Conservation (phyloP, 2,888 invertebrate species). For the Andrena marginata region DNA sequence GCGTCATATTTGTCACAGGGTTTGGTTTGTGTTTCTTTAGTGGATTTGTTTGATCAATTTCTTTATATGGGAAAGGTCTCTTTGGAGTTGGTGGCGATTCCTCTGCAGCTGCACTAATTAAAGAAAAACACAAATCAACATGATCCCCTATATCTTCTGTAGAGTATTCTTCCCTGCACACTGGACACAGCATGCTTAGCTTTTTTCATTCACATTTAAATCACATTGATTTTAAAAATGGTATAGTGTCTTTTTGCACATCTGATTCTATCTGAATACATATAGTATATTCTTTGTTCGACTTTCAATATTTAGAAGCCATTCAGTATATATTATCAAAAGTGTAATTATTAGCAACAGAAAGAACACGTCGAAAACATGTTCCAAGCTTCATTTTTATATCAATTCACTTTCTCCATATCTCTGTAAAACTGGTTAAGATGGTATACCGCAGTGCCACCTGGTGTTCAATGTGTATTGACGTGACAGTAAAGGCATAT, state of each 20-base stretch:
- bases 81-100: constrained; percentile 34
- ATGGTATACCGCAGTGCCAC: not conserved
- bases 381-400: not conserved
- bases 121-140: constrained; percentile 37
- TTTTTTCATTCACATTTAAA: not conserved
- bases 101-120: not conserved
- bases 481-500: not conserved
- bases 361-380: not conserved
- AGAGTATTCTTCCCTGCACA: constrained; percentile 23
- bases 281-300: not conserved
- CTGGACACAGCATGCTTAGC: constrained; percentile 20
- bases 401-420: not conserved
- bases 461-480: not conserved
- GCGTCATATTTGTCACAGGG: not conserved
- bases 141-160: constrained; percentile 1
- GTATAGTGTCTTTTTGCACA: not conserved
- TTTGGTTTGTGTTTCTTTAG: constrained; percentile 49
- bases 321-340: not conserved
- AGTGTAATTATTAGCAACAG: not conserved
- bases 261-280: too few species aligned
- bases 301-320: not conserved
- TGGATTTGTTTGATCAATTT: constrained; percentile 13
- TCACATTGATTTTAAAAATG: not conserved
- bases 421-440: not conserved
- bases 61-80: constrained; percentile 37